Conservation (phyloP, 1,140 invertebrate species). For the Musca domestica region DNA sequence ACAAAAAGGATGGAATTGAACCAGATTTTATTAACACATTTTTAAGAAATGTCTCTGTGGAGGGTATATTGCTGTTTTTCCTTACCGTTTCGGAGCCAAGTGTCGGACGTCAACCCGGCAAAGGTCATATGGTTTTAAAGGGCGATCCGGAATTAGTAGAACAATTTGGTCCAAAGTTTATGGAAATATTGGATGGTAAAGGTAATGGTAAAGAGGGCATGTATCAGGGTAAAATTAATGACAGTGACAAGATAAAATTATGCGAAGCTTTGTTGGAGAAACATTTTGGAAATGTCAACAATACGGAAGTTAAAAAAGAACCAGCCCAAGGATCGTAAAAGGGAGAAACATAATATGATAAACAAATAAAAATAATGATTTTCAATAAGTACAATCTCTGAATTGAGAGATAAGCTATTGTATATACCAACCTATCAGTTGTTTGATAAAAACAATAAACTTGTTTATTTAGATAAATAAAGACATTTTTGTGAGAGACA, state of each 20-base stretch:
- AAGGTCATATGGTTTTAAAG: slow-evolving; percentile 64
- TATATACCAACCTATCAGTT: no score
- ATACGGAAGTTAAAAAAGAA: slow-evolving; percentile 60
- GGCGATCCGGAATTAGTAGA: slow-evolving; percentile 56
- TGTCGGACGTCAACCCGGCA: slow-evolving; percentile 52
- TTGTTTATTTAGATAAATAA: no score
- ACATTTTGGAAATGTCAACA: slow-evolving; percentile 41
- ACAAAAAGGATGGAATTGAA: slow-evolving; percentile 69
- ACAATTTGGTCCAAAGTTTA: slow-evolving; percentile 58
- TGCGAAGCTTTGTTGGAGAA: slow-evolving; percentile 53
- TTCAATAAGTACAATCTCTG: neutral
- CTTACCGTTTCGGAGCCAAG: slow-evolving; percentile 64
- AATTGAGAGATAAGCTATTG: no score
- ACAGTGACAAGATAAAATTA: slow-evolving; percentile 55
- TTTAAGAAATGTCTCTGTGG: slow-evolving; percentile 62
- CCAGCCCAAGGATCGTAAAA: neutral
- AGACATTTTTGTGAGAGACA: no score
- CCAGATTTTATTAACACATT: slow-evolving; percentile 69
- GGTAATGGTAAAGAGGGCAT: slow-evolving; percentile 61
- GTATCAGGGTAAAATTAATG: slow-evolving; percentile 63
- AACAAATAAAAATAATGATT: neutral
- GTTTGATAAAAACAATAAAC: no score
- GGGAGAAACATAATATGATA: slow-evolving; percentile 1
- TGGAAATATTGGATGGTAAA: slow-evolving; percentile 63
- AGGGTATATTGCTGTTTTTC: slow-evolving; percentile 59